Evolutionary conservation across 1,140 invertebrate genomes (phyloP).

Genomic region (Himalopsyche phryganea): DNA sequence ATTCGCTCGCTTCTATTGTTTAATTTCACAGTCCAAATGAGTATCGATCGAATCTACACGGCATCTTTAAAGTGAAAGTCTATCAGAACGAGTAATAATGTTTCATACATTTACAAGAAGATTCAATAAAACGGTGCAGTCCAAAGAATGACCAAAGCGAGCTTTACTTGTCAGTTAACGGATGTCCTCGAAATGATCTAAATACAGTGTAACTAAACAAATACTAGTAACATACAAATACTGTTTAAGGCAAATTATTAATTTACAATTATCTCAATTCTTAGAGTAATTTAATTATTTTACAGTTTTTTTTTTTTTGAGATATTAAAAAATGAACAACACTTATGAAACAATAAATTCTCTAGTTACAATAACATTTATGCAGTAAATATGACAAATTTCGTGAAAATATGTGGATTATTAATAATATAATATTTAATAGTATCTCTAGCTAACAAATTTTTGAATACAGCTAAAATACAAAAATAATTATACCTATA

Average conservation of each 20-base stretch:
- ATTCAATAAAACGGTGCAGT: too few relatives aligned
- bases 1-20: too few relatives aligned
- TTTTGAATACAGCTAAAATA: conserved; percentile 16
- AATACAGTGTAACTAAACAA: background rate
- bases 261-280: conserved; percentile 23
- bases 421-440: background rate
- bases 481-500: conserved; percentile 21
- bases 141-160: too few relatives aligned
- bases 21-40: too few relatives aligned
- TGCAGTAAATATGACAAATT: conserved; percentile 16
- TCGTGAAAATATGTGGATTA: conserved; percentile 3
- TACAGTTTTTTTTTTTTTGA: background rate
- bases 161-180: background rate
- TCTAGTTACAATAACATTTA: conserved; percentile 25
- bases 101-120: too few relatives aligned
- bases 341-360: conserved; percentile 32
- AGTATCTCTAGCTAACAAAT: background rate
- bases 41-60: too few relatives aligned
- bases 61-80: too few relatives aligned
- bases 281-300: background rate
- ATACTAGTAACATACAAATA: conserved; percentile 12
- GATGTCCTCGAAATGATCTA: background rate
- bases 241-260: conserved; percentile 28
- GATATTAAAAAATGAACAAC: conserved; percentile 31
- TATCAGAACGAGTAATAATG: too few relatives aligned